These are phyloP conservation scores for Hiodon tergisus DNA, from an alignment of 2,113 vertebrate species.

Conservation along the genomic window DNA sequence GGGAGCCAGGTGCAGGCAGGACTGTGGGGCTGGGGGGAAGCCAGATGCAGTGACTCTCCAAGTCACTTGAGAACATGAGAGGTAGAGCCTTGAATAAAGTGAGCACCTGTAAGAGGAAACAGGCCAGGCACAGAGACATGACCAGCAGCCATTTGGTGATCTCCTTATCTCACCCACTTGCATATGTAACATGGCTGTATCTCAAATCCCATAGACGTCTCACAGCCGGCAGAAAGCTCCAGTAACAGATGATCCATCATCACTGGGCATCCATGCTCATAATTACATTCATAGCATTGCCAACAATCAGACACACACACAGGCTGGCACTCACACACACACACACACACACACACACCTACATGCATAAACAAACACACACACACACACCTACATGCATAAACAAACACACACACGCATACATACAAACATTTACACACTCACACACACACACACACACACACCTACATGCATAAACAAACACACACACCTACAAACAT, in stretches of 20 bases:
- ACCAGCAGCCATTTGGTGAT: neutral
- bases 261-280: slow-evolving; percentile 61
- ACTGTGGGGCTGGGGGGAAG: no score
- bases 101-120: no score
- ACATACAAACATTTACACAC: neutral
- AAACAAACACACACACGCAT: slow-evolving; percentile 4
- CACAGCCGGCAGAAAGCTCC: neutral
- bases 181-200: slow-evolving; percentile 15
- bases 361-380: slow-evolving; percentile 1
- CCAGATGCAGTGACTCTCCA: neutral
- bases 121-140: no score
- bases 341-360: slow-evolving; percentile 12
- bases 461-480: slow-evolving; percentile 1
- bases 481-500: neutral
- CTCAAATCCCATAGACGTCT: slow-evolving; percentile 4
- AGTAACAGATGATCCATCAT: slow-evolving; percentile 66
- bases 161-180: neutral
- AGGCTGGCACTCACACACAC: slow-evolving; percentile 33
- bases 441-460: slow-evolving; percentile 41
- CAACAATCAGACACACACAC: slow-evolving; percentile 47
- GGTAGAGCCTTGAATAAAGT: no score
- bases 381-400: neutral
- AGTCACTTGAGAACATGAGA: no score
- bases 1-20: no score
- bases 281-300: slow-evolving; percentile 58